Percentiles rank a stretch among this genome's conserved stretches.
Evolutionary conservation across 2,888 invertebrate species (phyloP).

Genomic region (Lochmaea capreae): DNA sequence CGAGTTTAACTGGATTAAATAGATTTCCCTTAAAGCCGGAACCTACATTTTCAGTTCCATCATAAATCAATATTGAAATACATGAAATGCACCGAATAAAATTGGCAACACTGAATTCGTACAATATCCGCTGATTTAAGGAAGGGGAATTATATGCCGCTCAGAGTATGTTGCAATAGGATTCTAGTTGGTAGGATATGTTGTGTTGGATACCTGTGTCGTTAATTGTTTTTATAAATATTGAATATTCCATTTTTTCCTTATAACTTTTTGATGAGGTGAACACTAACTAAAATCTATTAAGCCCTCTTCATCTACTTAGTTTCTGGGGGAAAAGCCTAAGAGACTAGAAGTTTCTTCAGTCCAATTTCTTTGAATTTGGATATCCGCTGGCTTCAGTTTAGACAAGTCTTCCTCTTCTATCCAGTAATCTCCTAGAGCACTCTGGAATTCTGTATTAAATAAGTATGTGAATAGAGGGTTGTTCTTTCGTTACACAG

Average conservation of each 20-base stretch:
- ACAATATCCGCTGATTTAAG: slow-evolving; percentile 21
- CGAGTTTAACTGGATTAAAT: neutral
- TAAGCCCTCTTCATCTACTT: too few relatives aligned
- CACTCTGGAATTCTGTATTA: too few relatives aligned
- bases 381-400: too few relatives aligned
- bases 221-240: slow-evolving; percentile 13
- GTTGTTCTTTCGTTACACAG: too few relatives aligned
- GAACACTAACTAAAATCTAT: too few relatives aligned
- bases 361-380: too few relatives aligned
- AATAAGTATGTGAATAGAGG: too few relatives aligned
- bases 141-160: slow-evolving; percentile 32
- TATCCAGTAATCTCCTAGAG: too few relatives aligned
- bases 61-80: slow-evolving; percentile 23
- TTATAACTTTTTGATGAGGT: too few relatives aligned
- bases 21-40: neutral
- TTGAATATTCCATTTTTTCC: neutral
- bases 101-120: slow-evolving; percentile 19
- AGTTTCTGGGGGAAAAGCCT: too few relatives aligned
- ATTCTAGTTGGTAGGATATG: slow-evolving; percentile 21
- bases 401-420: too few relatives aligned
- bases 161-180: slow-evolving; percentile 28
- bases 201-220: slow-evolving; percentile 9
- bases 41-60: neutral
- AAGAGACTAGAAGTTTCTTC: too few relatives aligned
- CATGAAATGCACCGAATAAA: slow-evolving; percentile 12